Evolutionary conservation across 2,888 invertebrate genomes (phyloP).

Genomic region (Nasonia oneida): DNA sequence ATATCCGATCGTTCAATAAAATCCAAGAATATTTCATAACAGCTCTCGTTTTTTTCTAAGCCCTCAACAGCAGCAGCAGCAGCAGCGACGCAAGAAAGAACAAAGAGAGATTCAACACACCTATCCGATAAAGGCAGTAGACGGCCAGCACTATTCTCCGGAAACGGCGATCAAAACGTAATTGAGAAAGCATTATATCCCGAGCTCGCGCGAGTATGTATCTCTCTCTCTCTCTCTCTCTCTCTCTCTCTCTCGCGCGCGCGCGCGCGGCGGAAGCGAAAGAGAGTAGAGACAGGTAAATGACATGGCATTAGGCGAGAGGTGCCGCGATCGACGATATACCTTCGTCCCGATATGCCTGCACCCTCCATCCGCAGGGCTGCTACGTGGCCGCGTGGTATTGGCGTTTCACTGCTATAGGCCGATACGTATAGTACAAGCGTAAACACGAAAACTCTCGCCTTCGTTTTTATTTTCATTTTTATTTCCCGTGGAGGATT

Average conservation of each 20-base stretch:
- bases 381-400: conserved; percentile 5
- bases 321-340: background rate
- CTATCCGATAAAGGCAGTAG: background rate
- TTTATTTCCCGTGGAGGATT: background rate
- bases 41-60: background rate
- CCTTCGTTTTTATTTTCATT: too few species aligned
- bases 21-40: background rate
- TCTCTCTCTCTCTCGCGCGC: too few species aligned
- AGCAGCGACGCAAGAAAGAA: background rate
- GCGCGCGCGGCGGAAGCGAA: too few species aligned
- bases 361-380: background rate
- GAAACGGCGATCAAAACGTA: conserved; percentile 34
- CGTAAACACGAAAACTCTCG: background rate
- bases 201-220: too few species aligned
- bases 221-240: too few species aligned
- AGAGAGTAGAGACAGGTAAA: conserved; percentile 21
- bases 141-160: background rate
- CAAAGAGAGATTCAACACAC: background rate
- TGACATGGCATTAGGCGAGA: background rate
- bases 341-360: background rate
- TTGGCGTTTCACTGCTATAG: background rate
- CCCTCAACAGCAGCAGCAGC: background rate
- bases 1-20: conserved; percentile 39
- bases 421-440: background rate
- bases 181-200: conserved; percentile 15